Conservation (phyloP, 2,888 invertebrate genomes). For the Cheilosia scutellata region DNA sequence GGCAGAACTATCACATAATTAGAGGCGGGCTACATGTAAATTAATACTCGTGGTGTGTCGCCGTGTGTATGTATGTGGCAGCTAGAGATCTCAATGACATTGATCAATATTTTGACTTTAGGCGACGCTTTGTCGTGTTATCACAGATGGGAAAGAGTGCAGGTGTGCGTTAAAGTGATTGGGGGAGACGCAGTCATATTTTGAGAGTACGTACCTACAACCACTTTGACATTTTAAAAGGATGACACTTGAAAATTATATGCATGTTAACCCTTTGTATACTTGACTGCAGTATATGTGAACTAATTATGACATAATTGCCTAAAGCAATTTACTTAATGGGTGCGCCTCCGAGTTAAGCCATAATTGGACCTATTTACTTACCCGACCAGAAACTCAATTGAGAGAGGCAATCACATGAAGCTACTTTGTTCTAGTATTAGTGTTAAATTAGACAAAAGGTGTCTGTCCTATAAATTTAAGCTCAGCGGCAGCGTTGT, state of each 20-base stretch:
- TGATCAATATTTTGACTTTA: conserved; percentile 67
- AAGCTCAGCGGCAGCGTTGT: too few relatives aligned
- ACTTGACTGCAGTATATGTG: neutral
- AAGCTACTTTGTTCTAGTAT: too few relatives aligned
- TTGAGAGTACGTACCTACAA: neutral
- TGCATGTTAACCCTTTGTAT: conserved; percentile 26
- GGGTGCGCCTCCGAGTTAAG: neutral
- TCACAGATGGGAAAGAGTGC: conserved; percentile 45
- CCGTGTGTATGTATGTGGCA: neutral
- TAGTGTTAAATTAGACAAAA: too few relatives aligned
- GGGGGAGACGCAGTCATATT: conserved; percentile 9
- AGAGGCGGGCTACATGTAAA: conserved; percentile 34
- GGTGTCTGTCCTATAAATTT: too few relatives aligned
- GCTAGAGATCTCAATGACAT: neutral
- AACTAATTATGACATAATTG: conserved; percentile 65
- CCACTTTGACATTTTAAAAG: conserved; percentile 32
- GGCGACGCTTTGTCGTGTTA: conserved; percentile 58
- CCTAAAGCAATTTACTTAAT: conserved; percentile 4
- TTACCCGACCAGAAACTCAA: too few relatives aligned
- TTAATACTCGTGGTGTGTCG: conserved; percentile 1
- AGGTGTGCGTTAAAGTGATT: conserved; percentile 45
- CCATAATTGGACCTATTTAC: too few relatives aligned
- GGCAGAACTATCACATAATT: conserved; percentile 34
- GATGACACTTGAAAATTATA: conserved; percentile 42
- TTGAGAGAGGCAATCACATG: too few relatives aligned